Percentiles rank a stretch among this genome's conserved stretches.
phyloP scores from a whole-genome alignment of 2,797 vertebrate genomes.

The Diceros bicornis region DNA sequence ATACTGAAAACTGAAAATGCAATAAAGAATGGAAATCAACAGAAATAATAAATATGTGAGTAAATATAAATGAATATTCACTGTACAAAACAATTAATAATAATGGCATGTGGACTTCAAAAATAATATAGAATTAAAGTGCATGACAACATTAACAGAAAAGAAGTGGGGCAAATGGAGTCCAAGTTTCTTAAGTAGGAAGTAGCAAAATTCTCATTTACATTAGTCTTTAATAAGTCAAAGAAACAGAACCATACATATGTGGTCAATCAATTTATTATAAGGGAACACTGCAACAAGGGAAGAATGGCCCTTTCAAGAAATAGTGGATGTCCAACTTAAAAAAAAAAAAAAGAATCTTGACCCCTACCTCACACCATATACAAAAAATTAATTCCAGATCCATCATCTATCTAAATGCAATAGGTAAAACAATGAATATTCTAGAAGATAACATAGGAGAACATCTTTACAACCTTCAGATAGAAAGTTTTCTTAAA shows the following conservation, averaged over 20 bases:
- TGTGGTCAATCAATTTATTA: neutral
- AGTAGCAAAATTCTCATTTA: neutral
- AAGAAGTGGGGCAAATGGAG: neutral
- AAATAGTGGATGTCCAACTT: neutral
- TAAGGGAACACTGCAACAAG: neutral
- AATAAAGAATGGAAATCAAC: neutral
- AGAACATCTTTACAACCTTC: neutral
- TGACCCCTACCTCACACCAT: neutral
- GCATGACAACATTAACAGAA: neutral
- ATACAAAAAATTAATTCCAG: neutral
- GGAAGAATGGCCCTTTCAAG: neutral
- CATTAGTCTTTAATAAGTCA: neutral
- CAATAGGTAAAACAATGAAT: neutral
- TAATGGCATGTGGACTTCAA: neutral
- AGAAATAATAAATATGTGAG: neutral
- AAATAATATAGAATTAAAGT: constrained; percentile 1
- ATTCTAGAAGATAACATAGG: neutral
- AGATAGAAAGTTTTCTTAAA: neutral
- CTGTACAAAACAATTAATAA: neutral
- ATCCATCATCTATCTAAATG: neutral
- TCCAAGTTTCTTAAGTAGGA: neutral
- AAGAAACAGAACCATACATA: neutral
- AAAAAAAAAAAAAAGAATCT: neutral
- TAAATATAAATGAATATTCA: neutral
- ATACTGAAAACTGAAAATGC: neutral